Evolutionary conservation across 1,140 invertebrate species (phyloP), one percentile per base, ranked within the genome.

Genomic region (Brachionus angularis): DNA sequence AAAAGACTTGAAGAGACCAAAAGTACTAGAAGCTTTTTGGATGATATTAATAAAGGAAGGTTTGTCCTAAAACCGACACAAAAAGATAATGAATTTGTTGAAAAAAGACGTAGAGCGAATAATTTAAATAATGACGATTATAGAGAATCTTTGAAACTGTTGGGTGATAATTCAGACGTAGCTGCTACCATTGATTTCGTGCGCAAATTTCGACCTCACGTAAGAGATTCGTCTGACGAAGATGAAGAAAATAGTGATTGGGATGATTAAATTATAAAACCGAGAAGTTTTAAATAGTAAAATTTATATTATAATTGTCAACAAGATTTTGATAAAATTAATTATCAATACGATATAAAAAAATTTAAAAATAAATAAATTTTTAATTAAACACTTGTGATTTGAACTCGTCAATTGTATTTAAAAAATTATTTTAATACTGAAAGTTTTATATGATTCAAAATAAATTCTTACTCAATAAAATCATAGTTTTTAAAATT

Each of bases 211-310:
- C n/a, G 62, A 50, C 62, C 62, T 2, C 62, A 67, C 47, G 62
- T 67, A 2, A 47, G 62, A 47, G 62, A 67, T 47, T 67, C 62
- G 23, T 47, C 42, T 2, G 62, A 67, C 33, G 42, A 47, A 14
- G 62, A n/a, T n/a, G n/a, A 67, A 33, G 62, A 67, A 34, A 67
- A 67, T 50, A 67, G 62, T 34, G 62, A 67, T 67, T 67, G 62
- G 62, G 62, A 67, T 34, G 62, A 67, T 18, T 67, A 21, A 21
- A 55, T n/a, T n/a, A n/a, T n/a, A n/a, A n/a, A n/a, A n/a, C n/a
- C n/a, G n/a, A n/a, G n/a, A n/a, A n/a, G n/a, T n/a, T n/a, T n/a
- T n/a, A n/a, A n/a, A n/a, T n/a, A n/a, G n/a, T n/a, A n/a, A n/a
- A n/a, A n/a, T n/a, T n/a, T n/a, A n/a, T n/a, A n/a, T n/a, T n/a